Base-by-base conservation (phyloP, 2,113 vertebrate genomes). In the Opisthocomus hoazin region DNA sequence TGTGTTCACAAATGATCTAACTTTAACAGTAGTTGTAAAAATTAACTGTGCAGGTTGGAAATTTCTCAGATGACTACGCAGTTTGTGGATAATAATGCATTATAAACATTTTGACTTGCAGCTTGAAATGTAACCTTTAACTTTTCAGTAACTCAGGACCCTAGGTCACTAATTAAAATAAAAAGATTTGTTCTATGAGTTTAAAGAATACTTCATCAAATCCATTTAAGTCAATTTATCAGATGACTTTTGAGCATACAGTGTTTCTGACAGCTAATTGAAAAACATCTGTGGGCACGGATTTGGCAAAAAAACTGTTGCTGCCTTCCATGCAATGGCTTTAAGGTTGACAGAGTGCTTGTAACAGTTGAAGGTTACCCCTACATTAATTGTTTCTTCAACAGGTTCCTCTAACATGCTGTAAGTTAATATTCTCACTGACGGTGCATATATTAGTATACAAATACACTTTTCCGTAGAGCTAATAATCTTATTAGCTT, bases 261-360 rank as follows among this genome's bases (percentile, higher is more conserved):
- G 46, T 0, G 0, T 69, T 97, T 91, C 95, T 95, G 93, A 70
- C 61, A 94, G 90, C 69, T 96, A 94, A 91, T 65, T 95, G 87
- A 95, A 96, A 89, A 97, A 96, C 60, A 73, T 85, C 85, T 96
- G 91, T 90, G 94, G 94, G 85, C 92, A 66, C 56, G 64, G 87
- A 87, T 88, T 97, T 96, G 96, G 89, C 87, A 97, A 91, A 87
- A 76, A 93, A 66, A 56, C 41, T 56, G 75, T 93, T 97, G 48
- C 78, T 96, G 84, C 89, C 75, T 93, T 69, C 87, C 93, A 37
- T 84, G 48, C 92, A 88, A 90, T 90, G 78, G 95, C 88, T 96
- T 98, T 87, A 96, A 96, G 73, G 83, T 85, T 95, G 93, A 56
- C 90, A 78, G 71, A 84, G 91, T 93, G 71, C 87, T 89, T 73